These are phyloP conservation scores for Andrena camellia DNA, from an alignment of 2,888 invertebrate genomes.

Conservation along the genomic window DNA sequence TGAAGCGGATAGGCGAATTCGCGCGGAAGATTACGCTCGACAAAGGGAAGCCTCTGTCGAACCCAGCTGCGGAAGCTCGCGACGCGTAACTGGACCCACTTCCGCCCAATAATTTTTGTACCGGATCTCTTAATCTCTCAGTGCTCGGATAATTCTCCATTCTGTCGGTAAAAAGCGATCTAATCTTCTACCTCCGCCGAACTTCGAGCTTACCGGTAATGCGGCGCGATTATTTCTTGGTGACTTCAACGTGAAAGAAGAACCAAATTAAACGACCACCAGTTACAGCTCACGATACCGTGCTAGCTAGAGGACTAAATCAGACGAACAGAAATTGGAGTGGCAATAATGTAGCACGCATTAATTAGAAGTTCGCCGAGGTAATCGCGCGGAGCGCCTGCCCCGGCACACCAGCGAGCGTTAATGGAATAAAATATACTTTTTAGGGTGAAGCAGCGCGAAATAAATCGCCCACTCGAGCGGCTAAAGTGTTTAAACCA, in stretches of 20 bases:
- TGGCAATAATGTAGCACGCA: too few species aligned
- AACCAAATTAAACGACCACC: too few species aligned
- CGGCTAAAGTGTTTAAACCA: neutral
- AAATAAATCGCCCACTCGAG: neutral
- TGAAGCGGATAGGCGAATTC: slow-evolving; percentile 3
- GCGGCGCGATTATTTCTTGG: too few species aligned
- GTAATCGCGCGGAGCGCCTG: too few species aligned
- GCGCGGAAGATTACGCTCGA: slow-evolving; percentile 13
- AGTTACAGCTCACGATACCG: too few species aligned
- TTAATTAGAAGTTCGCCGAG: too few species aligned
- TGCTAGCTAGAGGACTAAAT: too few species aligned
- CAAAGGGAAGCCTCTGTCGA: slow-evolving; percentile 28
- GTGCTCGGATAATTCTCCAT: neutral
- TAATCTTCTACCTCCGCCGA: too few species aligned
- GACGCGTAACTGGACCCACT: neutral
- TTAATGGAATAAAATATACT: neutral
- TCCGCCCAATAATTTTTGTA: neutral
- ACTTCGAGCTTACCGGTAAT: too few species aligned
- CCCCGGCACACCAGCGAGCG: neutral
- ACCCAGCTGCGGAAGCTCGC: neutral
- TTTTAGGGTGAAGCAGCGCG: neutral
- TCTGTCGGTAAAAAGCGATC: neutral
- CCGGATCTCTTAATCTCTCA: neutral
- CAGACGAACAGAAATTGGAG: too few species aligned
- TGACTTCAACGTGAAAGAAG: too few species aligned